Base-by-base conservation (phyloP, 53 echinoderm and acorn worm species). In the Holothuria leucospilota region DNA sequence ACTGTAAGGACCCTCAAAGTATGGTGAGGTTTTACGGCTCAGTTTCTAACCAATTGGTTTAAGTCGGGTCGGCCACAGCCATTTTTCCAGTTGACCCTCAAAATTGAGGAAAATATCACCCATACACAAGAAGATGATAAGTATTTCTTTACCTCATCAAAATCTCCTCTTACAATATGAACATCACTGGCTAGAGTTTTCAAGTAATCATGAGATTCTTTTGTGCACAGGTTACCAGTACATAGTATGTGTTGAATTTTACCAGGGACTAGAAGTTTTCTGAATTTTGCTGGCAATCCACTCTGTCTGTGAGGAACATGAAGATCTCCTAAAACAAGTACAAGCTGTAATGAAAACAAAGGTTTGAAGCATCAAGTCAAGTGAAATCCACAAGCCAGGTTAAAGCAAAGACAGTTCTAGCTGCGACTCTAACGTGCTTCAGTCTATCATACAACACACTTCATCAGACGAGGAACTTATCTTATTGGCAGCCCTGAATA, bases 111-210 rank as follows among this genome's bases (percentile, higher is more conserved):
- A 30, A 13, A 13, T 20, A 12, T 30, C 24, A 4, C 39, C 38
- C 20, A 56, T 51, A 7, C 12, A 16, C 41, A 46, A 46, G 46
- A 9, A 46, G 46, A 11, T 16, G 2, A 9, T 52, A 20, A 56
- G 1, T 18, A 18, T 16, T 18, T 18, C 26, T 51, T 62, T 86
- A 97, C 97, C 97, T 97, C 97, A 91, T 97, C 97, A 88, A 97
- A 97, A 77, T 97, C 97, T 65, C 97, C 97, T 69, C 93, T 91
- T 64, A 97, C 97, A 20, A 97, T 93, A 87, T 97, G 97, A n/a
- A 97, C 97, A 88, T 97, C 97, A 86, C 97, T 97, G 82, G 97
- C 97, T 29, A 97, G 88, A 77, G 97, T 97, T 77, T 97, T 97
- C 28, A 97, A 91, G 86, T 97, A 97, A 49, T 97, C 97, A 81